Evolutionary conservation across 2,113 vertebrate species (phyloP).

Genomic region (Porphyrio hochstetteri): DNA sequence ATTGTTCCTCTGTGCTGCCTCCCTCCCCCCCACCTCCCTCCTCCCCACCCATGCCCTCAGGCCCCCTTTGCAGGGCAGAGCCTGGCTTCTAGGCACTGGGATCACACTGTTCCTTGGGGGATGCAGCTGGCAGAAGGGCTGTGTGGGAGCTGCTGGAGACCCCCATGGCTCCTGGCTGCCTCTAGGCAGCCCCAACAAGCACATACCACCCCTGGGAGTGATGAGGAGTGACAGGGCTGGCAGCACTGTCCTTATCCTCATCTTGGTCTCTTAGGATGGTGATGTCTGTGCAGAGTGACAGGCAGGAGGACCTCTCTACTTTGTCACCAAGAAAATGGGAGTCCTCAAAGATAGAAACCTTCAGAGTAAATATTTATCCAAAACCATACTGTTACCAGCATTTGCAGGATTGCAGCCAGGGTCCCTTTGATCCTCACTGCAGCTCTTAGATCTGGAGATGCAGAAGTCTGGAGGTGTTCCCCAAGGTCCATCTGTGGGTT

Average conservation of each 20-base stretch:
- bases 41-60: slow-evolving; percentile 39
- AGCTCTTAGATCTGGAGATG: neutral
- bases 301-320: neutral
- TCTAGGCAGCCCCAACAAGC: neutral
- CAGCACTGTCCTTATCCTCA: neutral
- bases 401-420: neutral
- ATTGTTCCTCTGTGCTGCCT: slow-evolving; percentile 57
- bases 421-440: neutral
- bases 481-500: fast-evolving
- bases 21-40: neutral
- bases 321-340: neutral
- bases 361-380: neutral
- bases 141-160: neutral
- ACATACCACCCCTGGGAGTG: neutral
- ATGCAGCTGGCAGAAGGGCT: neutral
- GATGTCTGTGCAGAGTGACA: neutral
- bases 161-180: neutral
- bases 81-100: neutral
- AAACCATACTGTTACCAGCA: neutral
- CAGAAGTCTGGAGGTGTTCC: neutral
- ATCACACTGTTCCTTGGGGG: fast-evolving
- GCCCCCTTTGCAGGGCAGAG: slow-evolving; percentile 33
- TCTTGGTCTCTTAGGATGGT: neutral
- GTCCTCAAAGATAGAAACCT: neutral
- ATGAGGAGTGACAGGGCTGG: no score